Percentiles rank a stretch among this genome's conserved stretches.
phyloP scores from a whole-genome alignment of 2,888 invertebrate genomes.

The Epistrophe grossulariae region DNA sequence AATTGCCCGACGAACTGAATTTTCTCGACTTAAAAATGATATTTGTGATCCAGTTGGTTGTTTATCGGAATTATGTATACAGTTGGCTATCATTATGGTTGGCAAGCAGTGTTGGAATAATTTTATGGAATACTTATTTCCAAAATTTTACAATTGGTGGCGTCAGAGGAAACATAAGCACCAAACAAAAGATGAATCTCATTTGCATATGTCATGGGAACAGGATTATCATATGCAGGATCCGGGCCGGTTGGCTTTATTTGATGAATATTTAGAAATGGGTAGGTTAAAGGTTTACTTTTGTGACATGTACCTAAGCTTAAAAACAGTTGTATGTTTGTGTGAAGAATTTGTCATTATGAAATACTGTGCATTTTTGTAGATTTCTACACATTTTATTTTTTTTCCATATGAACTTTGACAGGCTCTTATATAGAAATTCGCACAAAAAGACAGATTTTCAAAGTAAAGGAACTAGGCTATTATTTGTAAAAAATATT shows the following conservation, averaged over 20 bases:
- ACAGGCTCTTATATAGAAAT: too few species aligned
- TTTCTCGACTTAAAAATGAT: conserved; percentile 91
- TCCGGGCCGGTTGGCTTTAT: conserved; percentile 94
- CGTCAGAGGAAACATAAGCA: conserved; percentile 90
- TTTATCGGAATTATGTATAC: conserved; percentile 95
- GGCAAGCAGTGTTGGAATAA: conserved; percentile 98
- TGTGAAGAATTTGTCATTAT: too few species aligned
- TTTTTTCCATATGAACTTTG: too few species aligned
- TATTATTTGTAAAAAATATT: too few species aligned
- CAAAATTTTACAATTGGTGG: conserved; percentile 96
- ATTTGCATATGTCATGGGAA: conserved; percentile 94
- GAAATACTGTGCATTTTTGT: too few species aligned
- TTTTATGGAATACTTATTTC: conserved; percentile 94
- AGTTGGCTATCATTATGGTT: conserved; percentile 96
- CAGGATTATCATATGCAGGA: conserved; percentile 96
- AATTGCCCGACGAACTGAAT: conserved; percentile 89
- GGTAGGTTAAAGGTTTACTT: conserved; percentile 87
- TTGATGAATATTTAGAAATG: conserved; percentile 99
- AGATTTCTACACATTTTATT: too few species aligned
- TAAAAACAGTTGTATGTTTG: too few species aligned
- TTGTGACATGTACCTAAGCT: too few species aligned
- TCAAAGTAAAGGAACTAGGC: too few species aligned
- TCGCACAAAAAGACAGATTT: too few species aligned
- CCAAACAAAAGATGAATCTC: conserved; percentile 89
- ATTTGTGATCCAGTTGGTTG: conserved; percentile 97